Evolutionary conservation across 2,888 invertebrate species (phyloP), one percentile per base, ranked within the genome.

Genomic region (Drosophila tanythrix): DNA sequence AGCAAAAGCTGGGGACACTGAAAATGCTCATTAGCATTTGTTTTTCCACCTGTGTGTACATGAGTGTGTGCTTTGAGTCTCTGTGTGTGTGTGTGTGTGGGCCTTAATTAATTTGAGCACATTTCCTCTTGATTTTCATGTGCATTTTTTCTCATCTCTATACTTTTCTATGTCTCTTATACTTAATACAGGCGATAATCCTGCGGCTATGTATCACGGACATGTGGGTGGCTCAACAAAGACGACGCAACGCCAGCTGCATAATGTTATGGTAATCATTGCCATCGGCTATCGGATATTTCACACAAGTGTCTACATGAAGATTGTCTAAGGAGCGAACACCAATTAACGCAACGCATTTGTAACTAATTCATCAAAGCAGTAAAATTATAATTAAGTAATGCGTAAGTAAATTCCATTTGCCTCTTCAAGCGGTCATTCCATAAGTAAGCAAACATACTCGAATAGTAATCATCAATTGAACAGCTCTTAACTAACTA

Each of bases 121-220:
- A 87, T 75, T 83, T 79, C 57, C 79, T 69, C 76, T 55, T 68
- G 73, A 70, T 82, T 66, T 64, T 79, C 63, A 74, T 70, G 51
- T 55, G 63, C 51, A 10, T 29, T 60, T 21, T 60, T 51, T 36
- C 33, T n/a, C 58, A 48, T 33, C 25, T 27, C 35, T 18, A 5
- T 35, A 55, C 38, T 65, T 10, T 40, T 13, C 33, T 15, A 8
- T 59, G 36, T 18, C n/a, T 29, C 50, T 51, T 58, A 10, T 65
- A 52, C 72, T 91, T 90, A 91, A 93, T 92, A 57, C 94, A 96
- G 96, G 96, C 93, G 96, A 96, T 93, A 96, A 96, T 93, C 96
- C 96, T 68, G 96, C 96, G 29, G 96, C 96, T 13, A 96, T 96
- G 96, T 96, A 96, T 81, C 93, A 93, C 82, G 93, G 93, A 74